A percentile compares a stretch with the other conserved stretches of the same genome.
phyloP scores from a whole-genome alignment of 2,113 vertebrate species.

The Psephotus haematonotus region DNA sequence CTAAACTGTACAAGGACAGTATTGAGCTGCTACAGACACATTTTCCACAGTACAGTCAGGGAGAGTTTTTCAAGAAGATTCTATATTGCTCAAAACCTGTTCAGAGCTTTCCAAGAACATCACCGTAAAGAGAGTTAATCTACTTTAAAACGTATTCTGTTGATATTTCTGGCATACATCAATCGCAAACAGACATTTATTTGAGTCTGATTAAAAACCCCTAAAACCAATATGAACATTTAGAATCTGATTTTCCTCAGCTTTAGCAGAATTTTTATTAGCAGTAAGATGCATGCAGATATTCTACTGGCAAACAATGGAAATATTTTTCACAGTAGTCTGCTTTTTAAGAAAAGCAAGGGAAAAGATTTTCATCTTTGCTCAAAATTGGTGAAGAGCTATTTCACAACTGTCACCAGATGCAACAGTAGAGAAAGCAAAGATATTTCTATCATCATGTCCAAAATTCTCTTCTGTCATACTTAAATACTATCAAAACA shows the following conservation, averaged over 20 bases:
- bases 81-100: background rate
- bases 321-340: background rate
- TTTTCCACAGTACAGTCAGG: background rate
- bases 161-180: background rate
- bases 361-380: background rate
- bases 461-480: background rate
- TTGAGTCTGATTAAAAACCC: background rate
- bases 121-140: background rate
- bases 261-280: background rate
- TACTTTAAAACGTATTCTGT: background rate
- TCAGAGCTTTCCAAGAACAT: background rate
- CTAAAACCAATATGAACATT: background rate
- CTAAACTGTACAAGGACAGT: fast-evolving
- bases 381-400: background rate
- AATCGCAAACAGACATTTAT: background rate
- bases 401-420: background rate
- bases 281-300: background rate
- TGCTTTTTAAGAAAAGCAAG: background rate
- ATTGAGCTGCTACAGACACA: fast-evolving
- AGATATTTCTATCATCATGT: background rate
- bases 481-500: background rate
- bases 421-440: background rate
- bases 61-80: background rate
- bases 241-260: background rate
- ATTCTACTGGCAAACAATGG: background rate